Evolutionary conservation across 2,113 vertebrate genomes (phyloP).

Genomic region (Bubo blakistoni): DNA sequence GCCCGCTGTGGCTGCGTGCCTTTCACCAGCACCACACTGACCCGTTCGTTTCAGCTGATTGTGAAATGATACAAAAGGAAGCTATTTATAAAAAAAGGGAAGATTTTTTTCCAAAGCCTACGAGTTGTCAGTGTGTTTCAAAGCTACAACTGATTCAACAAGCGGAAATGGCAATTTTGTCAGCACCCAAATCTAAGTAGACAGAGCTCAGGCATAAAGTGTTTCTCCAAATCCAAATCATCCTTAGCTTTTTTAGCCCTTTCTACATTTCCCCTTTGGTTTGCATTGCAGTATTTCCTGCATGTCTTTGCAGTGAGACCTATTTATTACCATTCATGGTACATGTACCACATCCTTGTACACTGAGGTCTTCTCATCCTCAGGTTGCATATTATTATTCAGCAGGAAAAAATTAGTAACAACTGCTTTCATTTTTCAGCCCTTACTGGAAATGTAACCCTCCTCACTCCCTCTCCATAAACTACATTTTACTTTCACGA

Average conservation of each 20-base stretch:
- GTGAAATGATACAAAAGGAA: background rate
- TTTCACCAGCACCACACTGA: background rate
- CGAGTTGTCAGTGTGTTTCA: background rate
- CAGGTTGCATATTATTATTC: background rate
- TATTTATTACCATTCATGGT: background rate
- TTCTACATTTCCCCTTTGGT: background rate
- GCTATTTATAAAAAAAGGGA: background rate
- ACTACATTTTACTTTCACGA: background rate
- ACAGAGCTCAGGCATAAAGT: background rate
- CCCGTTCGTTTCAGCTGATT: background rate
- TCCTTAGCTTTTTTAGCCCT: background rate
- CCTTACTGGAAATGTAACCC: background rate
- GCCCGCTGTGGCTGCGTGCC: background rate
- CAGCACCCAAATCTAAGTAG: background rate
- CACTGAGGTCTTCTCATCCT: background rate
- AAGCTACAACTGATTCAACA: background rate
- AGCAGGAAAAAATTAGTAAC: background rate
- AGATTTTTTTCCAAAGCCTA: background rate
- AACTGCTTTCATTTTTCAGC: background rate
- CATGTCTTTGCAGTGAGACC: background rate
- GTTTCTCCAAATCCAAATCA: background rate
- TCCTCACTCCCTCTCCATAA: background rate
- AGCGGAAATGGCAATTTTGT: background rate
- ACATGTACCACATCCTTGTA: rapidly evolving
- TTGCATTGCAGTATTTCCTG: background rate